phyloP scores from a whole-genome alignment of 2,797 vertebrate species.

The Karalla daura region DNA sequence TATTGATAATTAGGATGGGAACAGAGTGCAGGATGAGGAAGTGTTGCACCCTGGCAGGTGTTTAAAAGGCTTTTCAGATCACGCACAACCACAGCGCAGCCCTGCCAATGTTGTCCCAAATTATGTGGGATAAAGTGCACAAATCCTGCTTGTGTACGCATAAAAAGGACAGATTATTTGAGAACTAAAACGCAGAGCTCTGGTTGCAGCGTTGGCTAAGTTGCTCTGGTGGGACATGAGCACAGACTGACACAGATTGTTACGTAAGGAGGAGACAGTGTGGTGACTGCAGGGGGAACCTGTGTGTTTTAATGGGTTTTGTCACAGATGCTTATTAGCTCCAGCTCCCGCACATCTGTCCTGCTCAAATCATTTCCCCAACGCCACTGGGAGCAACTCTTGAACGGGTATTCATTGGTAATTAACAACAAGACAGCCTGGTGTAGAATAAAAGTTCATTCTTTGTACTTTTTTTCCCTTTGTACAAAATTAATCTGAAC shows the following conservation, averaged over 20 bases:
- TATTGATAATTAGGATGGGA: conserved; percentile 35
- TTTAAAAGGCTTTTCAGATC: conserved; percentile 63
- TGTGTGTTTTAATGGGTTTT: conserved; percentile 4
- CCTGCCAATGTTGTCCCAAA: conserved; percentile 19
- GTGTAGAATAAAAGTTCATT: too few species aligned
- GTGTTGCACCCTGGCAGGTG: conserved; percentile 31
- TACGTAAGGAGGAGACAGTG: conserved; percentile 4
- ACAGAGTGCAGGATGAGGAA: conserved; percentile 22
- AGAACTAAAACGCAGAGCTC: background rate
- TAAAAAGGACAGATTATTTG: conserved; percentile 25
- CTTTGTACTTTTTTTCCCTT: too few species aligned
- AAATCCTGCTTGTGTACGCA: conserved; percentile 16
- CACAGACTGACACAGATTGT: background rate
- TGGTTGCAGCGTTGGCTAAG: conserved; percentile 2
- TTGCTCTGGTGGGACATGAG: background rate
- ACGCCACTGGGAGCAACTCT: background rate
- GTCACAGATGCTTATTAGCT: conserved; percentile 41
- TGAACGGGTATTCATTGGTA: too few species aligned
- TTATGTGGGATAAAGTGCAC: conserved; percentile 38
- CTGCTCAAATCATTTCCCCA: conserved; percentile 9
- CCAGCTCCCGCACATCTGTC: conserved; percentile 19
- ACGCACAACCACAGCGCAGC: conserved; percentile 21
- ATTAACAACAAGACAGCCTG: too few species aligned
- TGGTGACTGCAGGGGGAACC: conserved; percentile 5
- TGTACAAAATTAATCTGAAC: too few species aligned